A percentile compares a stretch with the other conserved stretches of the same genome.
These are phyloP conservation scores for Tympanuchus pallidicinctus DNA, from an alignment of 2,113 vertebrate species.

Conservation along the genomic window DNA sequence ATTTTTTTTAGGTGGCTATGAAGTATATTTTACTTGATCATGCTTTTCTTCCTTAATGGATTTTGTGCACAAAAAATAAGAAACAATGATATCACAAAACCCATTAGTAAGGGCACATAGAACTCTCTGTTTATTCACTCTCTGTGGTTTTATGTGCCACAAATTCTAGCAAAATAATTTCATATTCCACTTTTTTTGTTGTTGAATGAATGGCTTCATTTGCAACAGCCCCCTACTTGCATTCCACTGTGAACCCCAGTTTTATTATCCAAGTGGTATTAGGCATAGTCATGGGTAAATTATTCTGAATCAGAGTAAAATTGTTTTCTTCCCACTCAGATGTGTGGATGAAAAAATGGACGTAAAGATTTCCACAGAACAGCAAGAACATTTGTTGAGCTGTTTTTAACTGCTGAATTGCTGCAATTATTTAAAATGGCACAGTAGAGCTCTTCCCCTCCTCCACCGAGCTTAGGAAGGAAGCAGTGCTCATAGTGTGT, in stretches of 20 bases:
- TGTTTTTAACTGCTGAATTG: constrained; percentile 2
- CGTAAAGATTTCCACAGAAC: constrained; percentile 6
- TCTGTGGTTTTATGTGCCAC: background rate
- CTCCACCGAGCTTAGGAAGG: background rate
- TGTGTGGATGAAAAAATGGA: background rate
- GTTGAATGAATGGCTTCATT: constrained; percentile 42
- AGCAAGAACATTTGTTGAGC: background rate
- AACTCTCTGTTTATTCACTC: background rate
- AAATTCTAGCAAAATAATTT: constrained; percentile 7
- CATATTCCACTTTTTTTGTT: background rate
- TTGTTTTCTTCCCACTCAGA: background rate
- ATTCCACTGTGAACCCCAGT: background rate
- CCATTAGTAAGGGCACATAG: background rate
- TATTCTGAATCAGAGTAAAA: constrained; percentile 34
- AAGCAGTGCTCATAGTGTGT: fast-evolving
- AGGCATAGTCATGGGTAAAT: background rate
- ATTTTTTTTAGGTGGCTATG: background rate
- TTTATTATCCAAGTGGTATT: constrained; percentile 31
- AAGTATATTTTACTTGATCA: background rate
- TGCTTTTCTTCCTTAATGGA: background rate
- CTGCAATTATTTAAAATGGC: constrained; percentile 6
- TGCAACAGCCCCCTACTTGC: constrained; percentile 8
- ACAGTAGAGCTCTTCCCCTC: background rate
- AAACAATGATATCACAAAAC: background rate
- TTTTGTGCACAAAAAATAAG: background rate